phyloP scores from a whole-genome alignment of 2,797 vertebrate species.

The Pantherophis vulpinus region DNA sequence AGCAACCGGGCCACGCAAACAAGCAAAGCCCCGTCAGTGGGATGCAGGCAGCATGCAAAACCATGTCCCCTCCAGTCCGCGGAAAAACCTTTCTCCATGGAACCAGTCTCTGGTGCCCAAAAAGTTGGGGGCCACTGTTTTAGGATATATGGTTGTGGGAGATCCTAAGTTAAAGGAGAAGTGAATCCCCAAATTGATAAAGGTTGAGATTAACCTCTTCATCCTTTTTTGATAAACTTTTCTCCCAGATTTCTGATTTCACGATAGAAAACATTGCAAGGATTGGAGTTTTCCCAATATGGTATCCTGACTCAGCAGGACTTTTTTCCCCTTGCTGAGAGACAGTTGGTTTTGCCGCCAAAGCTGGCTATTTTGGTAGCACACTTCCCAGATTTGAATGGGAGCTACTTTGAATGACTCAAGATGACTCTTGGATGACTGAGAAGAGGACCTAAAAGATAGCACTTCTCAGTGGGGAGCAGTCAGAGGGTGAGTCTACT shows the following conservation, averaged over 20 bases:
- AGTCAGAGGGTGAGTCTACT: background rate
- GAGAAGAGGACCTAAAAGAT: background rate
- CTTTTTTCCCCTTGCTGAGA: background rate
- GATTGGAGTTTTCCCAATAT: background rate
- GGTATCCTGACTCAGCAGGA: background rate
- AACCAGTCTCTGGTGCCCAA: no score
- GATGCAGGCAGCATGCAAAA: no score
- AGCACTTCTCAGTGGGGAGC: background rate
- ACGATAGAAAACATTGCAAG: background rate
- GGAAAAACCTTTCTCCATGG: no score
- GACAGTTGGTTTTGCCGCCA: background rate
- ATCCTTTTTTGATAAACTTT: background rate
- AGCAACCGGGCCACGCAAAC: no score
- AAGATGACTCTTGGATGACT: background rate
- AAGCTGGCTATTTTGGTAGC: background rate
- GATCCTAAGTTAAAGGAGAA: background rate
- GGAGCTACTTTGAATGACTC: background rate
- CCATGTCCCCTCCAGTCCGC: no score
- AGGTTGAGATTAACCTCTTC: background rate
- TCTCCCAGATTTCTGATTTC: background rate
- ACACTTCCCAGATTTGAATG: background rate
- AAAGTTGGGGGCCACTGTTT: background rate
- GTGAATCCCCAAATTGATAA: background rate
- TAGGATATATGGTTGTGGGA: background rate
- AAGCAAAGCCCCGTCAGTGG: no score